Base-by-base conservation (phyloP, 2,888 invertebrate species). In the Notodonta ziczac region DNA sequence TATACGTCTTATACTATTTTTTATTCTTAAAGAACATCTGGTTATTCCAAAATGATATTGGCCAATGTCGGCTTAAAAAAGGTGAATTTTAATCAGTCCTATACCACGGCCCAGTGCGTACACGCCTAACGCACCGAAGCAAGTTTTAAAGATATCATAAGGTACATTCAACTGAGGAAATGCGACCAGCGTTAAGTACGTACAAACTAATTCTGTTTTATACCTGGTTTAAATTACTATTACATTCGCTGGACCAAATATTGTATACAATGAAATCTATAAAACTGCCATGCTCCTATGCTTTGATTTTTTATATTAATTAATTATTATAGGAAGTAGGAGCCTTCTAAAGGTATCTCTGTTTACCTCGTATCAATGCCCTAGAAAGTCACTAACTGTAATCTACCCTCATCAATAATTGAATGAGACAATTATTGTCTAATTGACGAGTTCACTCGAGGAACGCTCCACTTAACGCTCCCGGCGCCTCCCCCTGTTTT, bases 401-500 rank as follows among this genome's bases (percentile, higher is more conserved):
- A 61, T 63, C 58, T 56, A 32, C 55, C 66, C 59, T 65, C 69
- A 66, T 65, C 69, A 73, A 73, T 24, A 24, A 24, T 24, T 24
- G 24, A 24, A 24, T 24, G 24, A 24, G 24, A 24, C 24, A 24
- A 24, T 24, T 24, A 24, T 73, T 73, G 60, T 68, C 58, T 73
- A 76, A 74, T 73, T 74, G 67, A 73, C 69, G 64, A 61, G 61
- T 65, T 59, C 59, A 65, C 65, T 57, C 53, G 65, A 67, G n/a
- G 63, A 78, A 81, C 80, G 87, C 86, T 87, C 86, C 78, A 88
- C 74, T 87, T 84, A 67, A 65, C 14, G 52, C 14, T 67, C 61
- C 64, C 61, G 63, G 77, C 63, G 67, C 76, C 80, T 78, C 82
- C 79, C 73, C 57, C 67, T 63, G 83, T 80, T 86, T 85, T 88